phyloP scores from a whole-genome alignment of 2,113 vertebrate genomes.

The Oxygymnocypris stewartii region DNA sequence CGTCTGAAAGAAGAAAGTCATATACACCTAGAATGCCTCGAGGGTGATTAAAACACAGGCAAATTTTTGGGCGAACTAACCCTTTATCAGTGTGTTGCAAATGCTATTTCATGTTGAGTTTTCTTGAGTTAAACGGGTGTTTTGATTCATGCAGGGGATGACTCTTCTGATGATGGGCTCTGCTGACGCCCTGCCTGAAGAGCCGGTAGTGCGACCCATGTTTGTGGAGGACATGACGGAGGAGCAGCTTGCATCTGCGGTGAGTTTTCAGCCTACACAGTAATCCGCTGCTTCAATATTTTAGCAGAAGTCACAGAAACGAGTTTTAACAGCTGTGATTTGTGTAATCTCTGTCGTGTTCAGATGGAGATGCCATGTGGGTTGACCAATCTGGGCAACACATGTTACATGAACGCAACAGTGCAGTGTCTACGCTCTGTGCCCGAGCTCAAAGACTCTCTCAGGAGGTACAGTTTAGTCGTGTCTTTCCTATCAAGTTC shows the following conservation, averaged over 20 bases:
- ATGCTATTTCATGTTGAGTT: background rate
- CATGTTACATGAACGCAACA: constrained; percentile 99
- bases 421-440: constrained; percentile 98
- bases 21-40: too few relatives aligned
- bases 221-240: constrained; percentile 99
- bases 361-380: constrained; percentile 98
- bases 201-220: constrained; percentile 87
- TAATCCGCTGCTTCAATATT: background rate
- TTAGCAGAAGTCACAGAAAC: background rate
- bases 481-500: background rate
- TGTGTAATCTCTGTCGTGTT: constrained; percentile 34
- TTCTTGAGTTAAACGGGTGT: background rate
- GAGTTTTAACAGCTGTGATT: background rate
- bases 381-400: constrained; percentile 96
- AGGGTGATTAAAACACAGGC: too few relatives aligned
- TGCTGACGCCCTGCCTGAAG: constrained; percentile 91
- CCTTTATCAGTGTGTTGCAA: background rate
- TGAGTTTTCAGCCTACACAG: constrained; percentile 70
- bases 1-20: too few relatives aligned
- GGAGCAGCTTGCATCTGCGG: constrained; percentile 96
- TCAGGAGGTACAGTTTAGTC: constrained; percentile 81
- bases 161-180: constrained; percentile 98
- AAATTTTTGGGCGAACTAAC: too few relatives aligned
- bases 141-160: constrained; percentile 82
- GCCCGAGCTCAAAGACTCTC: constrained; percentile 92